Evolutionary conservation across 2,113 vertebrate genomes (phyloP), one percentile per base, ranked within the genome.

Genomic region (Dasyurus viverrinus): DNA sequence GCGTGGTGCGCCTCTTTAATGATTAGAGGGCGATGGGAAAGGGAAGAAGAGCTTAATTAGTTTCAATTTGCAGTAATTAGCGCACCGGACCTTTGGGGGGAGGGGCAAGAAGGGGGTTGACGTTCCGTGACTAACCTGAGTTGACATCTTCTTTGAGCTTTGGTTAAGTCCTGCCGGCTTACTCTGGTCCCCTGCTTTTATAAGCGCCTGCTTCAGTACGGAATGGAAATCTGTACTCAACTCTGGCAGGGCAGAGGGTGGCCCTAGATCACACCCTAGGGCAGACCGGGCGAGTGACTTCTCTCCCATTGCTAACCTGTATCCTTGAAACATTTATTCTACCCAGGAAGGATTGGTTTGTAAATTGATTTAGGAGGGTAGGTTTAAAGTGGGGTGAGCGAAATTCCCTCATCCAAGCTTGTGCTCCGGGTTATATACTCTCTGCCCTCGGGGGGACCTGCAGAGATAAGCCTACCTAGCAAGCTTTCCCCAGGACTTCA

Each of bases 11-110:
- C 95, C 95, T 98, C 95, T 93, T 95, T 96, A 42, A 93, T 19
- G 96, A 96, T 97, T 97, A 95, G 95, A 93, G 97, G 97, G 97
- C 97, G 97, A 96, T 97, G 97, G 97, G 96, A 98, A 97, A 97
- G 97, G 97, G 96, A 97, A 97, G 97, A 97, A 97, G 97, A 97
- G 97, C 97, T 97, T 98, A 98, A 98, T 98, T 98, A 97, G 97
- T 98, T 98, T 98, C 97, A 97, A 98, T 98, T 98, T 98, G 97
- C 95, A 97, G 97, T 96, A 98, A 98, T 98, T 98, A 98, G 97
- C 93, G 95, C 93, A 94, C 97, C 60, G 97, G 97, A 98, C 97
- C 97, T 98, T 98, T 96, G 97, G 95, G 97, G 97, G 97, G 97
- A 95, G 97, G 97, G 95, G 96, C 95, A 93, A 94, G 95, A 50